phyloP scores from a whole-genome alignment of 2,797 vertebrate species.

The Enteromius afrohamiltoni region DNA sequence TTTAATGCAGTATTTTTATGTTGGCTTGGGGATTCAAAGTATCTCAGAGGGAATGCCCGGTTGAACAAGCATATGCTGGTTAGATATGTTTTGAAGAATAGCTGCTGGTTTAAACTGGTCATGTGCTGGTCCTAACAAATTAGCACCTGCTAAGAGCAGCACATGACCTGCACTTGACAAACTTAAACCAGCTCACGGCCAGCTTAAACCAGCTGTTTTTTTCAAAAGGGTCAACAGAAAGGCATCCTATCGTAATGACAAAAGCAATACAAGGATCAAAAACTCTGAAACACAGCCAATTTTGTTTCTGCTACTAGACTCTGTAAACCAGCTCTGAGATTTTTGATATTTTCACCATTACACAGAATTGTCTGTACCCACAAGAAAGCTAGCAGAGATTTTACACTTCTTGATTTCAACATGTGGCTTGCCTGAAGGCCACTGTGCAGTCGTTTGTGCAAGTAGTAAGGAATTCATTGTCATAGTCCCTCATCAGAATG shows the following conservation, averaged over 20 bases:
- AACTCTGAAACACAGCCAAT: background rate
- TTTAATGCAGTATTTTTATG: background rate
- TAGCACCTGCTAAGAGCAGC: too few species aligned
- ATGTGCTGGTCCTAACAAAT: too few species aligned
- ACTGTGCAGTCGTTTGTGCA: background rate
- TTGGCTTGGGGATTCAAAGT: background rate
- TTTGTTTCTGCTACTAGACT: background rate
- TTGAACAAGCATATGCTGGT: too few species aligned
- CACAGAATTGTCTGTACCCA: constrained; percentile 1
- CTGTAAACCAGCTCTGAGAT: background rate
- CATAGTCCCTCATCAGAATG: constrained; percentile 11
- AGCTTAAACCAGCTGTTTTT: too few species aligned
- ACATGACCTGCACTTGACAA: too few species aligned
- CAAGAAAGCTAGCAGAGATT: background rate
- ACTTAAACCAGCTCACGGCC: too few species aligned
- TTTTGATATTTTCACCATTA: background rate
- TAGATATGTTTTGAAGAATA: too few species aligned
- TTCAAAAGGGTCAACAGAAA: background rate
- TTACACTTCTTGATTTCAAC: background rate
- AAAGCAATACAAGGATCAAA: background rate
- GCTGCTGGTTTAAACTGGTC: too few species aligned
- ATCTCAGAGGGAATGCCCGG: background rate
- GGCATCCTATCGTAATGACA: background rate
- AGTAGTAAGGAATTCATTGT: constrained; percentile 15
- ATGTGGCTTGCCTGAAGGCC: background rate